A percentile compares a stretch with the other conserved stretches of the same genome.
Conservation (phyloP, 2,797 vertebrate species). For the Cetoscarus ocellatus region DNA sequence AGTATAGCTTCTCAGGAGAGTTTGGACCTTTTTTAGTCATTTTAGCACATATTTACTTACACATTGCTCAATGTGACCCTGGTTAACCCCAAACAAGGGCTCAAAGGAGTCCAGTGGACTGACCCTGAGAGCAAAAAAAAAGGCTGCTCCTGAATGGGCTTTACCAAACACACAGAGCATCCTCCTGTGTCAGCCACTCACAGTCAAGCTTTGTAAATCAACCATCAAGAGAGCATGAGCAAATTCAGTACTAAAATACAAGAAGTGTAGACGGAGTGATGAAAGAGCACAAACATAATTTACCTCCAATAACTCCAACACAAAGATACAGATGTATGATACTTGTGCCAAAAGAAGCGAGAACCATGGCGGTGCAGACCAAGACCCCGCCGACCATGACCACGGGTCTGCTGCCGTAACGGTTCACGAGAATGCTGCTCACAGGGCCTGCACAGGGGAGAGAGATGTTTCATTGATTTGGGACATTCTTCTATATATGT, state of each 20-base stretch:
- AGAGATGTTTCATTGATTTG: constrained; percentile 5
- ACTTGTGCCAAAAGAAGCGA: constrained; percentile 85
- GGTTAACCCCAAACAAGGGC: constrained; percentile 3
- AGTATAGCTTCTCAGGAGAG: not conserved
- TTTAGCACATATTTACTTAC: constrained; percentile 7
- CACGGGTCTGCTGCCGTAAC: constrained; percentile 88
- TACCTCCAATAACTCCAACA: constrained; percentile 89
- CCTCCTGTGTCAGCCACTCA: constrained; percentile 22
- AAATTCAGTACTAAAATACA: not conserved
- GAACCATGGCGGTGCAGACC: constrained; percentile 84
- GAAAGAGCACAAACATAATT: not conserved
- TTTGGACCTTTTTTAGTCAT: not conserved
- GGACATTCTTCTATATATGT: not conserved
- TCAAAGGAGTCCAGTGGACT: not conserved
- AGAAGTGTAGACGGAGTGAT: too few species aligned
- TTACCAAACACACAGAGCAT: constrained; percentile 7
- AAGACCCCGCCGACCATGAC: constrained; percentile 87
- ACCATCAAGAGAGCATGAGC: constrained; percentile 7
- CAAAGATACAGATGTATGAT: constrained; percentile 89
- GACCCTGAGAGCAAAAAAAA: constrained; percentile 14
- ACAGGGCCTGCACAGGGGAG: constrained; percentile 80
- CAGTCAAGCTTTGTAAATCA: constrained; percentile 13
- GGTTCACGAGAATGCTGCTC: constrained; percentile 88
- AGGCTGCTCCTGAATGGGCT: not conserved
- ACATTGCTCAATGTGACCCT: not conserved